Percentiles rank a stretch among this genome's conserved stretches.
These are phyloP conservation scores for Platerodrilus igneus DNA, from an alignment of 2,888 invertebrate genomes.

Conservation along the genomic window DNA sequence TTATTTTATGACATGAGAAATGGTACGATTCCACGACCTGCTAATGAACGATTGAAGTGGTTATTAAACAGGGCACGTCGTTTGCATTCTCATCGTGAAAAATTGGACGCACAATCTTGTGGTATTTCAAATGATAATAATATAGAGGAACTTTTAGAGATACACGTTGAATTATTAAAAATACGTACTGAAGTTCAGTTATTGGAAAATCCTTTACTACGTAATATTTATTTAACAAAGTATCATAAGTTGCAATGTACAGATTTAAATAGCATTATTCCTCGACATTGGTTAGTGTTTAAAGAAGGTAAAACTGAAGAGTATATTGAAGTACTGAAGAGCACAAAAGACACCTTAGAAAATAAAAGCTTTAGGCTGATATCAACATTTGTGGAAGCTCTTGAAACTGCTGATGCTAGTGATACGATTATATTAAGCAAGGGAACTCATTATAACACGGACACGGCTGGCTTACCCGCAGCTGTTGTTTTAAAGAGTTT, in stretches of 20 bases:
- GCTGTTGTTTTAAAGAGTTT: conserved; percentile 45
- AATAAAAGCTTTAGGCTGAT: conserved; percentile 47
- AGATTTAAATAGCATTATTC: not conserved
- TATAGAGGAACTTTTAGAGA: conserved; percentile 51
- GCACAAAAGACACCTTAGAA: conserved; percentile 44
- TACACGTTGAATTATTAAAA: conserved; percentile 54
- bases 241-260: conserved; percentile 10
- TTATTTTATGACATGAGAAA: conserved; percentile 57
- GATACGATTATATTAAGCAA: conserved; percentile 52
- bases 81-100: conserved; percentile 41
- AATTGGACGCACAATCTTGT: not conserved
- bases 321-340: conserved; percentile 48
- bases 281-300: conserved; percentile 48
- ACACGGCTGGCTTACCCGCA: conserved; percentile 51
- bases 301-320: conserved; percentile 48
- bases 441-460: conserved; percentile 50
- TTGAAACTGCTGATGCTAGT: conserved; percentile 45
- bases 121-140: too few species aligned
- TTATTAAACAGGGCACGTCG: conserved; percentile 53
- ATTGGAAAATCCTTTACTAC: conserved; percentile 55
- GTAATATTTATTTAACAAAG: conserved; percentile 43
- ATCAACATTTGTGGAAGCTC: conserved; percentile 41
- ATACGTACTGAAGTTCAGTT: conserved; percentile 57
- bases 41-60: conserved; percentile 51
- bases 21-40: conserved; percentile 49